Evolutionary conservation across 2,113 vertebrate genomes (phyloP), one percentile per base, ranked within the genome.

Genomic region (Clarias gariepinus): DNA sequence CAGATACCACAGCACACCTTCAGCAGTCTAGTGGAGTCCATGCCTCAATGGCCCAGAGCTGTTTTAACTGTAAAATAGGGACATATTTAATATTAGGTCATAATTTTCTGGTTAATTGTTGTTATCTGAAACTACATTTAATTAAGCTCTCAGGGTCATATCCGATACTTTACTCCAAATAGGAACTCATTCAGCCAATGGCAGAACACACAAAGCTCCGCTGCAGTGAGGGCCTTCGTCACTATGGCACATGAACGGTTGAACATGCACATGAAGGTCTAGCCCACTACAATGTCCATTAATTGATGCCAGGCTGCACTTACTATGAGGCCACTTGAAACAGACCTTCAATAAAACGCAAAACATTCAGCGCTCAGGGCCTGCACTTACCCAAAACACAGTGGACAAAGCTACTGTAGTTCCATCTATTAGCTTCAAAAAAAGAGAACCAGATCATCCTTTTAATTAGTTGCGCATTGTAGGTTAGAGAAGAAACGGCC

Each of bases 341-440:
- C 28, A 61, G 73, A 80, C 80, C 79, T 86, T 85, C 86, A 83
- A 90, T 73, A 87, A 84, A 71, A 63, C 63, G 68, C 58, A 16
- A 63, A 25, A 74, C 28, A 86, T n/a, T 58, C 74, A 52, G 57
- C 81, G 68, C 53, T 66, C 68, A 86, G 28, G 11, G 69, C 12
- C 66, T n/a, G 84, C 58, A 78, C 52, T 68, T 55, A 18, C 23
- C 71, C 41, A 36, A 12, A 71, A 73, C 63, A 36, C 61, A 68
- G 19, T 11, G 47, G 61, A 85, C 30, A 61, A 61, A 47, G 23
- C n/a, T 66, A 36, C 12, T 61, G 58, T 30, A 36, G 11, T 23
- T 77, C 21, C 4, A 19, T 30, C 10, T 57, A 64, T 79, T 66
- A 79, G 19, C 47, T 57, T 25, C 18, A 68, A 18, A 68, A 18